These are phyloP conservation scores for Chymomyza fuscimana DNA, from an alignment of 2,888 invertebrate species.

Conservation along the genomic window DNA sequence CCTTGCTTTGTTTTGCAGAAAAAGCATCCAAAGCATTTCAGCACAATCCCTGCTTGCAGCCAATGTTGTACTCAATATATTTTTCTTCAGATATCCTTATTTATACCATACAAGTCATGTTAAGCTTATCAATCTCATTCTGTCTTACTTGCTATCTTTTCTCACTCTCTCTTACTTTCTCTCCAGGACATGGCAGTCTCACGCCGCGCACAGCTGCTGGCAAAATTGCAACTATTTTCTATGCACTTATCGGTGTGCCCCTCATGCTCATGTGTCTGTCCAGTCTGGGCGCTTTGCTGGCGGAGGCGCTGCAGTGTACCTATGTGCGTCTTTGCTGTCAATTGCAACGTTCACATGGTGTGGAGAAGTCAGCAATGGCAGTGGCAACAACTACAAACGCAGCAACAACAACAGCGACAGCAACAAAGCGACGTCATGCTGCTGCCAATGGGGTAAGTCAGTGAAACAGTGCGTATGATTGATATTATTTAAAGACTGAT, in stretches of 20 bases:
- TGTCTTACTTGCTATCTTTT: constrained; percentile 7
- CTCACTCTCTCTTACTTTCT: constrained; percentile 13
- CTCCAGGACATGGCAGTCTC: constrained; percentile 90
- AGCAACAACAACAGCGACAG: constrained; percentile 27
- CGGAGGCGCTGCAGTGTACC: constrained; percentile 87
- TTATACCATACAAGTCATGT: neutral
- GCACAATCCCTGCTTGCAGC: neutral
- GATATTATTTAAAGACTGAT: constrained; percentile 45
- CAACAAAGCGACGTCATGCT: constrained; percentile 55
- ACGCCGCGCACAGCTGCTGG: constrained; percentile 91
- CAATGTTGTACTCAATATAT: neutral
- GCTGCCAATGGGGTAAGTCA: constrained; percentile 62
- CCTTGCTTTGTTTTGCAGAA: neutral
- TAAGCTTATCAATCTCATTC: neutral
- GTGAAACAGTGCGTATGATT: constrained; percentile 65
- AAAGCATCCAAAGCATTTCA: neutral
- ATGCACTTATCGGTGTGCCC: constrained; percentile 93
- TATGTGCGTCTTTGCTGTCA: constrained; percentile 77
- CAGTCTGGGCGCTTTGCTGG: constrained; percentile 90
- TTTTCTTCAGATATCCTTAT: neutral
- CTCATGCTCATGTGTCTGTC: constrained; percentile 92
- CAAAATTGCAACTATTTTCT: constrained; percentile 91
- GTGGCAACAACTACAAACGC: constrained; percentile 12
- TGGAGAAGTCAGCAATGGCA: constrained; percentile 17
- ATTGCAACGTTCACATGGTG: constrained; percentile 41